phyloP scores from a whole-genome alignment of 2,888 invertebrate species.

The Dione juno region DNA sequence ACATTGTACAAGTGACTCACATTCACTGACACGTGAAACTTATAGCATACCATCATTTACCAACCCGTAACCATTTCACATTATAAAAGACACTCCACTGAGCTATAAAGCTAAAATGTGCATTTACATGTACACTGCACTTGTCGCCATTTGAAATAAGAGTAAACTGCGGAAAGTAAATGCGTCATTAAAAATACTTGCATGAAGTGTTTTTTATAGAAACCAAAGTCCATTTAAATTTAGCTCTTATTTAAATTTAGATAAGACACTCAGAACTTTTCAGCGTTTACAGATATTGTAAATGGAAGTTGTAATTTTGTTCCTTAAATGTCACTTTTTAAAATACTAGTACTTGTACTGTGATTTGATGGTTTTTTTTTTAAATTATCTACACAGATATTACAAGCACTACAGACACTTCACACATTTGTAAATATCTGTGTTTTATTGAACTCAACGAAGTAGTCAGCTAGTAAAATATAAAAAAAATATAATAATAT shows the following conservation, averaged over 20 bases:
- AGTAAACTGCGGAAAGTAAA: constrained; percentile 24
- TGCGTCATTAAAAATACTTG: constrained; percentile 35
- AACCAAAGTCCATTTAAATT: neutral
- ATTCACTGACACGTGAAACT: too few relatives aligned
- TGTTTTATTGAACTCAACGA: too few relatives aligned
- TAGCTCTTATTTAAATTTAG: constrained; percentile 2
- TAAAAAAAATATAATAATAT: too few relatives aligned
- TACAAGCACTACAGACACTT: too few relatives aligned
- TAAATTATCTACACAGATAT: too few relatives aligned
- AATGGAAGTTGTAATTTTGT: neutral
- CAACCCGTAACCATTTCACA: neutral
- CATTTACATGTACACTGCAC: constrained; percentile 3
- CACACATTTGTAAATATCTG: too few relatives aligned
- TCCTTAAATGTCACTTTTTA: neutral
- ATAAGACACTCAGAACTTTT: neutral
- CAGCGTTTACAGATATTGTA: constrained; percentile 5
- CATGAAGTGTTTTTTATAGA: constrained; percentile 25
- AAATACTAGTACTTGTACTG: neutral
- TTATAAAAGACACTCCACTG: neutral
- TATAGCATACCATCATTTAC: too few relatives aligned
- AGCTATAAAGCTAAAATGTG: neutral
- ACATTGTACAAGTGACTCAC: too few relatives aligned
- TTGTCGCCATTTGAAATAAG: constrained; percentile 20
- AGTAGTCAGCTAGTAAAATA: too few relatives aligned
- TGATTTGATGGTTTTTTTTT: neutral